Evolutionary conservation across 2,888 invertebrate genomes (phyloP).

Genomic region (Hecatera dysodea): DNA sequence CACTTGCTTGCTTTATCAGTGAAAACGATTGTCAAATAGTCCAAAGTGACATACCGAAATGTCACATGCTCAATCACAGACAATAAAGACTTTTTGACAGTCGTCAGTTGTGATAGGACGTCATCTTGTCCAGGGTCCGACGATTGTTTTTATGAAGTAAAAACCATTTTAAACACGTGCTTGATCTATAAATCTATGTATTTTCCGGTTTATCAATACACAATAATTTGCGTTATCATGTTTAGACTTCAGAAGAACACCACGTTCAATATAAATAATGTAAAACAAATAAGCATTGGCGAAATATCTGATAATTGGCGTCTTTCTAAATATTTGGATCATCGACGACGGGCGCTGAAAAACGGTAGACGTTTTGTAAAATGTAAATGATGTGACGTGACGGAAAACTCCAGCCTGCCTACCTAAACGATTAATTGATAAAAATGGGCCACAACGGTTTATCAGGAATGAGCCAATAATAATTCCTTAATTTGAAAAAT

Average conservation of each 20-base stretch:
- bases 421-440: not conserved
- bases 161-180: not conserved
- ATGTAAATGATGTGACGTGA: not conserved
- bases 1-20: not conserved
- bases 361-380: not conserved
- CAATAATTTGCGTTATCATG: constrained; percentile 6
- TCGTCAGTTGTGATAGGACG: not conserved
- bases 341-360: constrained; percentile 9
- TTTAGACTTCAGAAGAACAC: constrained; percentile 7
- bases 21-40: not conserved
- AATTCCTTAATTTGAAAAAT: not conserved
- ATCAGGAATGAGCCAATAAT: not conserved
- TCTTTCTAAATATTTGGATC: constrained; percentile 47
- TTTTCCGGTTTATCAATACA: not conserved
- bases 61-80: not conserved
- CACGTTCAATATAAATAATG: constrained; percentile 20
- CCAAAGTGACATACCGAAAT: not conserved
- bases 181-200: too few species aligned
- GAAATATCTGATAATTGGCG: constrained; percentile 34
- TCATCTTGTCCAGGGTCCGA: not conserved
- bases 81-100: not conserved
- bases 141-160: not conserved
- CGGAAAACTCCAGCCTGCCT: too few species aligned
- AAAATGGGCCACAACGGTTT: not conserved
- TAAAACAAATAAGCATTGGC: constrained; percentile 19